These are phyloP conservation scores for Pagrus major DNA, from an alignment of 2,113 vertebrate species.

Conservation along the genomic window DNA sequence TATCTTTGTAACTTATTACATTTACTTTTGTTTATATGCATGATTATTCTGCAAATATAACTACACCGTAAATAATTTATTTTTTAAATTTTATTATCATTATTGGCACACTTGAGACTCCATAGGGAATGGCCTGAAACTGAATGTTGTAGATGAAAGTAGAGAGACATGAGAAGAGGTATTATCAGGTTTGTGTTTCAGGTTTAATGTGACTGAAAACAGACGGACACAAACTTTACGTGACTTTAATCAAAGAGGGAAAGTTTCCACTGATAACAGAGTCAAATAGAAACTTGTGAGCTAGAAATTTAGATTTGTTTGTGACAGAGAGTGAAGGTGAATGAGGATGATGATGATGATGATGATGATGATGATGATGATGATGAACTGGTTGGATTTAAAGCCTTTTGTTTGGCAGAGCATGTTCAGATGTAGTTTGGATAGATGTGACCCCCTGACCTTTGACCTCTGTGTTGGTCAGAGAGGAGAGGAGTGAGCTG, in stretches of 20 bases:
- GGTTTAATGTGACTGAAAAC: not conserved
- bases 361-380: not conserved
- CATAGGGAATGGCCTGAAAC: not conserved
- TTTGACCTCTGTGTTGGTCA: not conserved
- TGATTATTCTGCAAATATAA: not conserved
- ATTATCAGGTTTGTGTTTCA: not conserved
- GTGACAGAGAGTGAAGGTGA: not conserved
- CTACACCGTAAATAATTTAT: not conserved
- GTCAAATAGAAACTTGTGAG: not conserved
- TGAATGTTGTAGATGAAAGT: not conserved
- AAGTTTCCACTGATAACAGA: not conserved
- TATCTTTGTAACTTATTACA: not conserved
- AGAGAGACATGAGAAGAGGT: not conserved
- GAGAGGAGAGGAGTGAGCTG: conserved; percentile 8
- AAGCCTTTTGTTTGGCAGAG: conserved; percentile 12
- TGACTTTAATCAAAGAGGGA: not conserved
- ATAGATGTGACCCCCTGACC: conserved; percentile 28
- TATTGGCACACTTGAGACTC: conserved; percentile 49
- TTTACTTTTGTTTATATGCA: not conserved
- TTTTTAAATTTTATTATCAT: not conserved
- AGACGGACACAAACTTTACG: not conserved
- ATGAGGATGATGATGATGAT: not conserved
- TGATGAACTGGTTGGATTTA: conserved; percentile 9
- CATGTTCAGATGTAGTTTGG: conserved; percentile 2
- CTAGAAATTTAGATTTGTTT: conserved; percentile 12